A percentile compares a stretch with the other conserved stretches of the same genome.
Evolutionary conservation across 2,113 vertebrate genomes (phyloP).

Genomic region (Tonatia bakeri): DNA sequence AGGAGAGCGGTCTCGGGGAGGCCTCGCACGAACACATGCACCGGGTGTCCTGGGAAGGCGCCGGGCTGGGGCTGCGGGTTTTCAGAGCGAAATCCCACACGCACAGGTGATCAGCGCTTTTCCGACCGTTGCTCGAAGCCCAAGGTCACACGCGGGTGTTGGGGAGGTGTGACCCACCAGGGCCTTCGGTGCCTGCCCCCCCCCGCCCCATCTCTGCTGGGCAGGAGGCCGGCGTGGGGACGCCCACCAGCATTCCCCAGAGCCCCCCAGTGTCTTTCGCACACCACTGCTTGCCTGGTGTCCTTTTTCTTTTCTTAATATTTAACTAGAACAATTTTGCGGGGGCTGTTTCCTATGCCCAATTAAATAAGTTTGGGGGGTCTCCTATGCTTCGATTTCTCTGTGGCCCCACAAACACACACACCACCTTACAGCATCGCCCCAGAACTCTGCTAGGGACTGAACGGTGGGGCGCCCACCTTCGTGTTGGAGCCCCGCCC

Average conservation of each 20-base stretch:
- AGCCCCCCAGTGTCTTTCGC: not conserved
- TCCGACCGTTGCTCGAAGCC: not conserved
- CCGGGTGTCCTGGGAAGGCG: fast-evolving
- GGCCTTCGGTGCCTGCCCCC: not conserved
- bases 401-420: not conserved
- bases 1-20: not conserved
- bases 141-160: too few relatives aligned
- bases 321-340: not conserved
- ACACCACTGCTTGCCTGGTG: not conserved
- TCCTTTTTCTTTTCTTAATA: not conserved
- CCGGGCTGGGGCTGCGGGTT: not conserved
- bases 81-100: not conserved
- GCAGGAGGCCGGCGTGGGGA: not conserved
- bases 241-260: fast-evolving
- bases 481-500: not conserved
- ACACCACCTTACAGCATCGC: fast-evolving
- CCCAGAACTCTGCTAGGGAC: not conserved
- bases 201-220: not conserved
- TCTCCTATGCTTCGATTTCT: not conserved
- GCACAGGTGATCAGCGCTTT: fast-evolving
- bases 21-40: not conserved
- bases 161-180: not conserved
- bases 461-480: not conserved
- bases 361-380: not conserved
- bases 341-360: not conserved